These are phyloP conservation scores for Loripinus fragilis DNA, from an alignment of 2,888 invertebrate genomes.

Conservation along the genomic window DNA sequence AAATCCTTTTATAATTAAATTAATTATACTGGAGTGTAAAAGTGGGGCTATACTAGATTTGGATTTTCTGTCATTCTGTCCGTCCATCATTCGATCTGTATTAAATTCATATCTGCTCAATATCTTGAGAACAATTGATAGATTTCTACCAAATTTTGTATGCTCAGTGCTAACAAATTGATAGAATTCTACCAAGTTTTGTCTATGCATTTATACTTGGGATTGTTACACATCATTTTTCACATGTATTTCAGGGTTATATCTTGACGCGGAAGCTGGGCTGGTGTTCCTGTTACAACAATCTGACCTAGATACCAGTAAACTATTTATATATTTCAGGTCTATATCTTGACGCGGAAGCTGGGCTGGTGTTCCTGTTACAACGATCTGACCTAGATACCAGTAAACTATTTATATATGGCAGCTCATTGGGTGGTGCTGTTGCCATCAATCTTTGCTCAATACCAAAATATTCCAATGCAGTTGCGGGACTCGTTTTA, in stretches of 20 bases:
- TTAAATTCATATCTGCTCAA: too few species aligned
- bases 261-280: constrained; percentile 93
- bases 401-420: constrained; percentile 93
- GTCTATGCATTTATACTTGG: too few species aligned
- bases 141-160: too few species aligned
- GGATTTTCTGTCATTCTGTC: too few species aligned
- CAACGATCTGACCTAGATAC: constrained; percentile 93
- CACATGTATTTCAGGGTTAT: constrained; percentile 86
- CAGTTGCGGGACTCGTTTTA: constrained; percentile 93
- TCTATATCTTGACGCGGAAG: constrained; percentile 93
- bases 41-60: too few species aligned
- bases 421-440: constrained; percentile 94
- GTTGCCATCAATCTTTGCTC: constrained; percentile 94
- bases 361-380: constrained; percentile 93
- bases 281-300: constrained; percentile 92
- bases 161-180: too few species aligned
- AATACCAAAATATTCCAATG: constrained; percentile 89
- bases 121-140: too few species aligned
- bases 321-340: constrained; percentile 87
- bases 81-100: too few species aligned
- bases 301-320: constrained; percentile 92
- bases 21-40: too few species aligned
- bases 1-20: too few species aligned
- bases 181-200: too few species aligned
- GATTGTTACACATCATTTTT: too few species aligned